Base-by-base conservation (phyloP, 2,888 invertebrate species). In the Scaeva pyrastri region DNA sequence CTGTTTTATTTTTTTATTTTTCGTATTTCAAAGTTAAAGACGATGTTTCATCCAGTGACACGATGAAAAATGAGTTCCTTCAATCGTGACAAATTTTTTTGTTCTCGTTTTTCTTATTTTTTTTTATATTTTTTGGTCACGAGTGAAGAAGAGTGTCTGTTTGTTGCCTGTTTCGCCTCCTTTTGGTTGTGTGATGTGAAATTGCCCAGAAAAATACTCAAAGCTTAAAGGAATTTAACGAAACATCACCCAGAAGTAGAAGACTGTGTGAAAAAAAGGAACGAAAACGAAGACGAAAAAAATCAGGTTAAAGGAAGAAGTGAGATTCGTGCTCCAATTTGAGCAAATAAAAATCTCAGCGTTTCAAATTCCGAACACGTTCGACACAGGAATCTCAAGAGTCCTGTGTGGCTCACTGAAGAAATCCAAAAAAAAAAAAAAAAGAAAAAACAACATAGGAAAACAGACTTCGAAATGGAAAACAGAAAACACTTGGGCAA, bases 21-120 rank as follows among this genome's bases (percentile, higher is more conserved):
- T 7, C 0, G 11, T 36, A 2, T 36, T n/a, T n/a, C 8, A n/a
- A 45, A 45, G 16, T 16, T 4, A 55, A 81, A 75, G 56, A 60
- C 85, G 76, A 77, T 86, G 77, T 62, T 82, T 82, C 73, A 70
- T 82, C 50, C 68, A 68, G 62, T 86, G 81, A 86, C 85, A 82
- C 19, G 73, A 82, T 86, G 82, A 86, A 82, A 86, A 82, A 86
- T 86, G 81, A 86, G 73, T 82, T 81, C 82, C 77, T 82, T 86
- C 82, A 86, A 77, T 81, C 81, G 85, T 86, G 85, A 86, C 81
- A 77, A 76, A 82, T 77, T 77, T 73, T 77, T 56, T 58, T 62
- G 43, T n/a, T 16, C 26, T 62, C 43, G 31, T 21, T 50, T 62
- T 21, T 14, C 12, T 62, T 11, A 11, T 31, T 68, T 26, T 73